A percentile compares a stretch with the other conserved stretches of the same genome.
Conservation (phyloP, 2,113 vertebrate genomes). For the Hypanus sabinus region DNA sequence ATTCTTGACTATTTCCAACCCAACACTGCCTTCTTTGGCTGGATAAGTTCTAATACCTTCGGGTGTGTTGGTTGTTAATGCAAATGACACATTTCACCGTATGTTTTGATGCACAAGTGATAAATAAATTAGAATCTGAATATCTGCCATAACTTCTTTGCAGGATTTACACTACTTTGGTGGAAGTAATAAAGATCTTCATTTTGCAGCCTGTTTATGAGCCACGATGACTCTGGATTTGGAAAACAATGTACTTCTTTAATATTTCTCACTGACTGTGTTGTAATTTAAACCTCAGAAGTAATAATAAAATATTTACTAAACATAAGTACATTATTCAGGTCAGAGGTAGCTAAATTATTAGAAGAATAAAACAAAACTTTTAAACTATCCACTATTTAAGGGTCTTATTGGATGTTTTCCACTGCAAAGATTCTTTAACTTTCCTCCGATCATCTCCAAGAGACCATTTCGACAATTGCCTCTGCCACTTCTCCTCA, state of each 20-base stretch:
- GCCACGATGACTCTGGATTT: not conserved
- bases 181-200: not conserved
- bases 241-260: not conserved
- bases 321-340: not conserved
- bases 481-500: too few relatives aligned
- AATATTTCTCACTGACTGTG: not conserved
- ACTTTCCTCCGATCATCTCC: too few relatives aligned
- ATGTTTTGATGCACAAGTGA: too few relatives aligned
- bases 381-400: not conserved
- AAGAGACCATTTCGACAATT: too few relatives aligned
- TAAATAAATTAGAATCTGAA: too few relatives aligned
- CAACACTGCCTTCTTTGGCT: not conserved
- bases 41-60: not conserved
- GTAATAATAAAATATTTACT: not conserved
- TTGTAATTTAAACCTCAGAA: not conserved
- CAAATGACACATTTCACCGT: too few relatives aligned
- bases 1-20: not conserved
- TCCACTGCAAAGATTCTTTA: too few relatives aligned
- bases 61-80: too few relatives aligned
- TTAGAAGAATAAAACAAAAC: not conserved
- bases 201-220: not conserved
- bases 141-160: not conserved
- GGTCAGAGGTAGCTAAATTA: not conserved
- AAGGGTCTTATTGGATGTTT: too few relatives aligned
- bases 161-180: not conserved